Base-by-base conservation (phyloP, 2,797 vertebrate species). In the Pitangus sulphuratus region DNA sequence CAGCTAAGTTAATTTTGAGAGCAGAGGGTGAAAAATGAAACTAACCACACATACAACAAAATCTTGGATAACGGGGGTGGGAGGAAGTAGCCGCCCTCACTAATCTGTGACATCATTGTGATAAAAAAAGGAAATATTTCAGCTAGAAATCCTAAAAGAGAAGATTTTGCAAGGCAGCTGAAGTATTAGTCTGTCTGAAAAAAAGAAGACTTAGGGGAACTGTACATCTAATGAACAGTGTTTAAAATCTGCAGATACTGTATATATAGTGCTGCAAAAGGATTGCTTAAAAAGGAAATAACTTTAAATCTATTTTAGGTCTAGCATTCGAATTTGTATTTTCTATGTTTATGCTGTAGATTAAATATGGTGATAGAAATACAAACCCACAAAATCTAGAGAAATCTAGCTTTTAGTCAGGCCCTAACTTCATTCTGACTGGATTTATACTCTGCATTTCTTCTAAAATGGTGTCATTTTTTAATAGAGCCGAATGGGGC, bases 1-100 rank as follows among this genome's bases (percentile, higher is more conserved):
- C 88, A 94, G 95, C 83, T 58, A 69, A 97, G 92, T 95, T 97
- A 83, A 93, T 97, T 96, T 93, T 82, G 64, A 95, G 95, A 96
- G 82, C 53, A 11, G 70, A 86, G 78, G 70, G 88, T 92, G 89
- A 87, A 96, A 97, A 95, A 82, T 71, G 94, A 95, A 91, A 84
- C 74, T 75, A 72, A 62, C 40, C 40, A 66, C 51, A 60, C 53
- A 35, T 26, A 78, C 53, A 84, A 61, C 40, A 84, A 89, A 89
- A 75, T 93, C 78, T 92, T 94, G 82, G 90, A 66, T 95, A 68
- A 53, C 0, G 1, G 85, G 31, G 72, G 51, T 10, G n/a, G 89
- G 35, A 96, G 51, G 76, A 94, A 94, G 66, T 68, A 88, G 57
- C 87, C 8, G 0, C 89, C 85, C 48, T 89, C 85, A 54, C 69